phyloP scores from a whole-genome alignment of 1,140 invertebrate genomes.

The Temnothorax longispinosus region DNA sequence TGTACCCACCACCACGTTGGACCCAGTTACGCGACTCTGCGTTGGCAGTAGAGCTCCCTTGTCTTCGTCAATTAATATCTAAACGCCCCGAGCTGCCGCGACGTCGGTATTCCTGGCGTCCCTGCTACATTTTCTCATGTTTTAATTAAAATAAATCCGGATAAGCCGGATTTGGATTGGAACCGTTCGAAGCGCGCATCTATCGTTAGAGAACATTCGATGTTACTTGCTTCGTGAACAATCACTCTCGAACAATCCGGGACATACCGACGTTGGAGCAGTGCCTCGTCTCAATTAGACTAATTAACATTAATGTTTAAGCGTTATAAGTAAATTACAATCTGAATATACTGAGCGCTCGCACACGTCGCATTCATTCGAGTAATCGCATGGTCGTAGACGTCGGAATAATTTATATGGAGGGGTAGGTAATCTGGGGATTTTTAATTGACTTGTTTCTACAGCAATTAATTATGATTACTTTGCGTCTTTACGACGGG shows the following conservation, averaged over 20 bases:
- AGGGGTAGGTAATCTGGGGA: background rate
- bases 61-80: conserved; percentile 58
- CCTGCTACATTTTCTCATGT: background rate
- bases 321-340: conserved; percentile 71
- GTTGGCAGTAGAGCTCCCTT: conserved; percentile 46
- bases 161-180: background rate
- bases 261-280: conserved; percentile 58
- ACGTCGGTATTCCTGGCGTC: conserved; percentile 8
- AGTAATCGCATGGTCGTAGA: background rate
- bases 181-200: background rate
- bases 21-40: conserved; percentile 72
- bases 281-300: conserved; percentile 66
- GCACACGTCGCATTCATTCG: conserved; percentile 50
- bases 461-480: too few relatives aligned
- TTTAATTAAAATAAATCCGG: conserved; percentile 7
- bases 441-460: background rate
- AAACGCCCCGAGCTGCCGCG: conserved; percentile 48
- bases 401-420: background rate
- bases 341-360: conserved; percentile 57
- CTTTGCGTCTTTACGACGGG: conserved; percentile 13
- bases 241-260: background rate
- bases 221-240: background rate
- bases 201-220: background rate
- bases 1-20: conserved; percentile 78
- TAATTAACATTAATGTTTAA: conserved; percentile 74